Base-by-base conservation (phyloP, 1,140 invertebrate species). In the Hetaerina americana region DNA sequence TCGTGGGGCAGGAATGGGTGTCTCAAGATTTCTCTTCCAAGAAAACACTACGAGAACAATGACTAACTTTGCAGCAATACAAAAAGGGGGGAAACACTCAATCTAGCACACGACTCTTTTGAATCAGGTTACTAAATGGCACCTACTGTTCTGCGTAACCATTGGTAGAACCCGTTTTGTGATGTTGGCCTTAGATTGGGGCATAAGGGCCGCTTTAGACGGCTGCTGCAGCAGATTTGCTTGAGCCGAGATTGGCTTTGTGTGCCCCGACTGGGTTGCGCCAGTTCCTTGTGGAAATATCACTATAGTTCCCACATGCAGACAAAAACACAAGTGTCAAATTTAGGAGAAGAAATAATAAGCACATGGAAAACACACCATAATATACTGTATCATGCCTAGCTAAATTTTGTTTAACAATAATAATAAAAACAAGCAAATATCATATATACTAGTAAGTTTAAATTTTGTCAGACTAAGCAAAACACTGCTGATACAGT, bases 211-310 rank as follows among this genome's bases (percentile, higher is more conserved):
- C n/a, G 8, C 26, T 27, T n/a, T n/a, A 10, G 68, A 69, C n/a
- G 18, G 26, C 40, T 57, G 40, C 40, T 57, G 40, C 40, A 57
- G 40, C 40, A 57, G 40, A 57, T 57, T 57, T 57, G 40, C 40
- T 69, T 69, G 68, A 27, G 68, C 68, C 6, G 68, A 27, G 26
- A 27, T 69, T 28, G 28, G 28, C 3, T 69, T 69, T 27, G 68
- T 27, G 10, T 69, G 26, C 26, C 28, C 28, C 28, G 68, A n/a
- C 26, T 27, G 26, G 0, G 24, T 69, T n/a, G 26, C n/a, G 68
- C 28, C 68, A 69, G 26, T 69, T 27, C 26, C 68, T 28, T 69
- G 68, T 69, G 68, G 68, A 69, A 69, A 27, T 69, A 69, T 69
- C 68, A 69, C 68, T 69, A 69, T 27, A n/a, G 25, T 69, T 57